A percentile compares a stretch with the other conserved stretches of the same genome.
Evolutionary conservation across 1,140 invertebrate species (phyloP).

Genomic region (Drosophila teissieri): DNA sequence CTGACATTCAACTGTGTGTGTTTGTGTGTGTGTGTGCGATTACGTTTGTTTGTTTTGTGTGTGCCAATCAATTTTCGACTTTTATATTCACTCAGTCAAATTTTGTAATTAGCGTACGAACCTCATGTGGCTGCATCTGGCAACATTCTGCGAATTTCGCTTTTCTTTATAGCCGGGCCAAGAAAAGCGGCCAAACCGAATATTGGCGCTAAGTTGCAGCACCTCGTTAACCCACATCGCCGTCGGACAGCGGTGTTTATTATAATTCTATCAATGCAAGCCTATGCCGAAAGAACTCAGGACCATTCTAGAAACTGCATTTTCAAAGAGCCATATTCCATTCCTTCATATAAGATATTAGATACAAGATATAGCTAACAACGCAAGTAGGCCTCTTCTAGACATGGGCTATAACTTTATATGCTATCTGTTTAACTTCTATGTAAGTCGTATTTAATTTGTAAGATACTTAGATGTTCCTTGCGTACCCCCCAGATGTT

Average conservation of each 20-base stretch:
- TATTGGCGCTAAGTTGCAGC: constrained; percentile 68
- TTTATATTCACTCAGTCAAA: constrained; percentile 81
- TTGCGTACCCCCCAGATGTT: constrained; percentile 86
- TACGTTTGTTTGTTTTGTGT: constrained; percentile 55
- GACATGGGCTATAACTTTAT: too few relatives aligned
- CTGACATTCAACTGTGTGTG: not conserved
- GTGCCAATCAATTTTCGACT: constrained; percentile 80
- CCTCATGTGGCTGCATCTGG: constrained; percentile 60
- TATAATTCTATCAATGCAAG: constrained; percentile 54
- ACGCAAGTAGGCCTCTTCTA: too few relatives aligned
- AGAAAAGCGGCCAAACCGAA: constrained; percentile 56
- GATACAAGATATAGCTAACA: too few relatives aligned
- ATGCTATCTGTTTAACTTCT: too few relatives aligned
- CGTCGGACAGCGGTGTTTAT: constrained; percentile 42
- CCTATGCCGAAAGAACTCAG: constrained; percentile 1
- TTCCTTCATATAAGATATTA: not conserved
- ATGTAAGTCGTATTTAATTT: too few relatives aligned
- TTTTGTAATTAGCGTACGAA: constrained; percentile 68
- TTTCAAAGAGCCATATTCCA: not conserved
- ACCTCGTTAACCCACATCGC: constrained; percentile 65
- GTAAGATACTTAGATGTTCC: too few relatives aligned
- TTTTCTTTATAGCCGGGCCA: constrained; percentile 59
- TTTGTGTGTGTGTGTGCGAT: constrained; percentile 6
- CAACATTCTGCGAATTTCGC: constrained; percentile 21
- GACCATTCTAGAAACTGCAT: not conserved